Percentiles rank a stretch among this genome's conserved stretches.
Conservation (phyloP, 2,888 invertebrate species). For the Drepanosiphum platanoidis region DNA sequence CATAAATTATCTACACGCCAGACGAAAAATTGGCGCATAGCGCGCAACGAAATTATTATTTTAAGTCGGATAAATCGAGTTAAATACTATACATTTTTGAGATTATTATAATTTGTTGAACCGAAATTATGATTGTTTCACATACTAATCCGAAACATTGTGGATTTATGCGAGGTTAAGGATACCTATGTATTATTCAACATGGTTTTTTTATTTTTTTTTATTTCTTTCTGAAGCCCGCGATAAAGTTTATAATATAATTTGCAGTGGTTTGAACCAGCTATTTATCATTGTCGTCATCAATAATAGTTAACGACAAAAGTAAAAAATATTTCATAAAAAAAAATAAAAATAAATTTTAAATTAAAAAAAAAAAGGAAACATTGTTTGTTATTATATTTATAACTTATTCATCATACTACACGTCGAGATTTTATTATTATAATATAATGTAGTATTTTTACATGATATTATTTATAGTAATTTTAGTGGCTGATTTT, state of each 20-base stretch:
- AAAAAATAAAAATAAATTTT: neutral
- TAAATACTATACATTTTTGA: conserved; percentile 6
- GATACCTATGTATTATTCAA: neutral
- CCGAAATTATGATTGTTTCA: conserved; percentile 26
- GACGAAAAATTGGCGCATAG: conserved; percentile 18
- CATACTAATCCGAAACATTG: neutral
- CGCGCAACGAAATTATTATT: conserved; percentile 17
- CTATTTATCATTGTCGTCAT: conserved; percentile 22
- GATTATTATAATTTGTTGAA: conserved; percentile 21
- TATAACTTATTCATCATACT: too few relatives aligned
- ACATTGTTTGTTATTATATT: too few relatives aligned
- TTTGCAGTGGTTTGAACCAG: neutral
- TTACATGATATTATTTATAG: too few relatives aligned
- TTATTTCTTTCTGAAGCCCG: neutral
- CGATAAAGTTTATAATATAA: neutral
- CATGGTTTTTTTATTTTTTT: conserved; percentile 15
- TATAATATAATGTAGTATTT: too few relatives aligned
- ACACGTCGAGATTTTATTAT: too few relatives aligned
- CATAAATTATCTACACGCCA: conserved; percentile 42
- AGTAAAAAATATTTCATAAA: neutral
- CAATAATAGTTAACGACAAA: neutral
- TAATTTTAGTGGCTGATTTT: too few relatives aligned
- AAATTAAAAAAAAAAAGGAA: neutral
- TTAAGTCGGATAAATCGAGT: conserved; percentile 31
- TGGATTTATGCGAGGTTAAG: conserved; percentile 16